These are phyloP conservation scores for Catharus bicknelli DNA, from an alignment of 2,113 vertebrate genomes.

Conservation along the genomic window DNA sequence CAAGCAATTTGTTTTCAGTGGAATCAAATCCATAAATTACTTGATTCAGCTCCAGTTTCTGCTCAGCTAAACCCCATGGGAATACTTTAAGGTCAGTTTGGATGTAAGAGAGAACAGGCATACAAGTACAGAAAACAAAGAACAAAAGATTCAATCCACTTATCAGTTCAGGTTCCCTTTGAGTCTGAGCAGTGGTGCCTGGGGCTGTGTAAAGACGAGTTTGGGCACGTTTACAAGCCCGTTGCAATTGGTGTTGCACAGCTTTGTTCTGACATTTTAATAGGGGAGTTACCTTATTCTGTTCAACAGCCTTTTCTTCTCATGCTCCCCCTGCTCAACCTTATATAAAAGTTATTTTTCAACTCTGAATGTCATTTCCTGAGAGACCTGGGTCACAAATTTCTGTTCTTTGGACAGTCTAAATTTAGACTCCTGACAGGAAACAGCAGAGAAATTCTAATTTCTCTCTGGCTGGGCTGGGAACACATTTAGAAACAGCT, in stretches of 20 bases:
- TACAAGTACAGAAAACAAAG: background rate
- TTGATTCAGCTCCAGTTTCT: background rate
- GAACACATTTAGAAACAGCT: background rate
- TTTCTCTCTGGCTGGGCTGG: background rate
- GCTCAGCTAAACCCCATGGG: background rate
- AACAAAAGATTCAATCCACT: background rate
- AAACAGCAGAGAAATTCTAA: conserved; percentile 16
- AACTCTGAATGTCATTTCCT: conserved; percentile 35
- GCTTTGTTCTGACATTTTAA: conserved; percentile 39
- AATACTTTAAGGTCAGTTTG: background rate
- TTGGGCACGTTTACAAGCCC: background rate
- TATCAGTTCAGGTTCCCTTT: conserved; percentile 25
- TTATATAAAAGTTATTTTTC: conserved; percentile 31
- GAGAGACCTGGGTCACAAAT: conserved; percentile 17
- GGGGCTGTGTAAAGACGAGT: background rate
- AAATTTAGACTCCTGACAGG: conserved; percentile 55
- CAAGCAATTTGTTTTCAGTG: background rate
- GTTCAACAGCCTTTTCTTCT: conserved; percentile 14
- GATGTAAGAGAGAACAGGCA: background rate
- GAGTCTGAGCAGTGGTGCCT: background rate
- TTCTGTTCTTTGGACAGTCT: conserved; percentile 42
- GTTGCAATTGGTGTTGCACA: background rate
- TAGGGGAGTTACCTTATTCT: conserved; percentile 20
- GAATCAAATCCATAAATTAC: background rate
- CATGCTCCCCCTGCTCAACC: background rate